These are phyloP conservation scores for Aspidapion aeneum DNA, from an alignment of 2,888 invertebrate genomes.

Conservation along the genomic window DNA sequence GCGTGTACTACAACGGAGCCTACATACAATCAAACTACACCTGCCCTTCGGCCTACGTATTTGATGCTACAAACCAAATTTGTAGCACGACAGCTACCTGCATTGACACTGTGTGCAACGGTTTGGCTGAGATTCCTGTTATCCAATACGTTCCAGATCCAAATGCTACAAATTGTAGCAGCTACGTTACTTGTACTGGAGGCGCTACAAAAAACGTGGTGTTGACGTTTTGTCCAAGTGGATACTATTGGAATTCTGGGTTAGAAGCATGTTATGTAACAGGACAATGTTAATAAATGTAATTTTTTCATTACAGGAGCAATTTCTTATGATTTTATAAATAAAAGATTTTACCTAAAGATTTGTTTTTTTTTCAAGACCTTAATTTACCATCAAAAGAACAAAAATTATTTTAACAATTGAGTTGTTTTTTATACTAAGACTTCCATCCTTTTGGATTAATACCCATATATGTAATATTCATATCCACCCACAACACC, in stretches of 20 bases:
- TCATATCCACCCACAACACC: too few species aligned
- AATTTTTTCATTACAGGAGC: too few species aligned
- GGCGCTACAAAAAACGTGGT: not conserved
- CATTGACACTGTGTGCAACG: constrained; percentile 14
- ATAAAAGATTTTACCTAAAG: too few species aligned
- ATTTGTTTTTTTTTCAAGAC: too few species aligned
- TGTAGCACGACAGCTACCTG: constrained; percentile 14
- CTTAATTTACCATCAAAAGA: too few species aligned
- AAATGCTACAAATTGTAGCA: constrained; percentile 19
- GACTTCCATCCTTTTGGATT: too few species aligned
- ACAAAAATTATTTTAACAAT: too few species aligned
- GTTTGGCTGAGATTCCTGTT: constrained; percentile 7
- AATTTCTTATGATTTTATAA: too few species aligned
- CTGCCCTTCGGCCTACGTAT: constrained; percentile 19
- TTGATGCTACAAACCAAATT: constrained; percentile 18
- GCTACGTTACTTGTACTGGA: constrained; percentile 12
- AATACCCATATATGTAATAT: too few species aligned
- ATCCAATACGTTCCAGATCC: constrained; percentile 21
- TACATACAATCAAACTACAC: constrained; percentile 24
- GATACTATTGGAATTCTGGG: constrained; percentile 7
- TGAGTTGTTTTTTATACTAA: too few species aligned
- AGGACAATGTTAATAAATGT: not conserved
- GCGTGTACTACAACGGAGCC: constrained; percentile 16
- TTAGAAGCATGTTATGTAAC: not conserved
- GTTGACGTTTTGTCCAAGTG: constrained; percentile 4